These are phyloP conservation scores for Malacosoma neustria DNA, from an alignment of 2,888 invertebrate genomes.

Conservation along the genomic window DNA sequence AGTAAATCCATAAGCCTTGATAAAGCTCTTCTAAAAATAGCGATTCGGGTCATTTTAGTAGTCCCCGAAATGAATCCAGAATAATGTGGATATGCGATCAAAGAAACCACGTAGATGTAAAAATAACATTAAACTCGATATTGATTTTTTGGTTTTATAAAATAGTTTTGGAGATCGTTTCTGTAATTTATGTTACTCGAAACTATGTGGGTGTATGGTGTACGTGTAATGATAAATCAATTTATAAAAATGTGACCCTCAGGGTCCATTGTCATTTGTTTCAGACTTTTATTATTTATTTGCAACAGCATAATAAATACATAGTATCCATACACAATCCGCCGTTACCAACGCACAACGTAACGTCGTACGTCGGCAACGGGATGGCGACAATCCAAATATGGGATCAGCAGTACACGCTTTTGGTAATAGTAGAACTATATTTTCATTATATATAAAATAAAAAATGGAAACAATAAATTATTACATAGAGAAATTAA, in stretches of 20 bases:
- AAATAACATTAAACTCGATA: slow-evolving; percentile 1
- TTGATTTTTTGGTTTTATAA: neutral
- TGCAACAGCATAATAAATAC: slow-evolving; percentile 54
- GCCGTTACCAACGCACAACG: slow-evolving; percentile 3
- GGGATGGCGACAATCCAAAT: slow-evolving; percentile 3
- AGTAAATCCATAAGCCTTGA: too few relatives aligned
- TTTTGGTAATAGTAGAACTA: slow-evolving; percentile 65
- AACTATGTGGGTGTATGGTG: slow-evolving; percentile 17
- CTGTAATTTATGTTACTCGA: slow-evolving; percentile 3
- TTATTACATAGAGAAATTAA: slow-evolving; percentile 61
- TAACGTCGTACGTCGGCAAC: neutral
- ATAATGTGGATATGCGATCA: too few relatives aligned
- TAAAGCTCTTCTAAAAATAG: too few relatives aligned
- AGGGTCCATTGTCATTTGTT: slow-evolving; percentile 43
- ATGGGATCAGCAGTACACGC: slow-evolving; percentile 47
- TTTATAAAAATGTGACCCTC: slow-evolving; percentile 39
- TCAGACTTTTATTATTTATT: slow-evolving; percentile 60
- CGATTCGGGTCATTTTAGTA: too few relatives aligned
- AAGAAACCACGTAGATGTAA: neutral
- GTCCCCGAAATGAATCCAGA: too few relatives aligned
- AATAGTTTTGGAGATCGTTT: slow-evolving; percentile 2
- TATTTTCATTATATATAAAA: slow-evolving; percentile 71
- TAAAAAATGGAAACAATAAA: slow-evolving; percentile 73
- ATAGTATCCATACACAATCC: slow-evolving; percentile 47
- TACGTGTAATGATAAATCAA: slow-evolving; percentile 47